phyloP scores from a whole-genome alignment of 2,113 vertebrate genomes.

The Calidris pugnax region DNA sequence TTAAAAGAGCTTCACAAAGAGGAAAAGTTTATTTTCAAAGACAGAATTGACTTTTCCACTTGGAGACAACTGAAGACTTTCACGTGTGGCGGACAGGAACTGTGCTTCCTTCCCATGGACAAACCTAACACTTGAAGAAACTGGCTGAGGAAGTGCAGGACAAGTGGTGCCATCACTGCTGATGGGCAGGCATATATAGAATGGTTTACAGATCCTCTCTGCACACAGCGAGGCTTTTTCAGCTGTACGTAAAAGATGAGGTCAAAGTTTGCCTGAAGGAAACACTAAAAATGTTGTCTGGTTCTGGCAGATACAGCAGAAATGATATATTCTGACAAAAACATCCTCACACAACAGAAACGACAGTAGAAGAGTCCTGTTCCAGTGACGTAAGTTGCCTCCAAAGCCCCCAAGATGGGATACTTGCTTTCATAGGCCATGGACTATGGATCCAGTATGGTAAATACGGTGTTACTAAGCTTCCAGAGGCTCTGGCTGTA shows the following conservation, averaged over 20 bases:
- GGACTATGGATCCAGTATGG: neutral
- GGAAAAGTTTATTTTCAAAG: neutral
- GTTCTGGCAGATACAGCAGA: neutral
- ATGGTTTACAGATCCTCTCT: neutral
- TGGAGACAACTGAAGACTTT: neutral
- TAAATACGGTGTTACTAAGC: neutral
- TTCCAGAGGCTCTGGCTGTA: neutral
- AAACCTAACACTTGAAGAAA: neutral
- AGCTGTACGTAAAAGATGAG: neutral
- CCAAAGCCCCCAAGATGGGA: neutral
- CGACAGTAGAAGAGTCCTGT: neutral
- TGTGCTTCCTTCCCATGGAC: neutral
- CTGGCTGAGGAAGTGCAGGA: neutral
- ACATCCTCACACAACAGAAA: neutral
- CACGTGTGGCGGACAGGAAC: rapidly evolving
- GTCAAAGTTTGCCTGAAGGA: neutral
- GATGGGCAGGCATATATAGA: neutral
- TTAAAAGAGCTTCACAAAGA: neutral
- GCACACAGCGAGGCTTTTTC: neutral
- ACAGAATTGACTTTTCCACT: neutral
- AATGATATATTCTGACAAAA: neutral
- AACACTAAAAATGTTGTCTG: neutral
- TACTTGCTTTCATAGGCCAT: neutral
- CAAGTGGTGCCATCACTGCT: neutral
- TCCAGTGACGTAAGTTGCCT: neutral